phyloP scores from a whole-genome alignment of 2,113 vertebrate species.

The Neodontobutis hainanensis region DNA sequence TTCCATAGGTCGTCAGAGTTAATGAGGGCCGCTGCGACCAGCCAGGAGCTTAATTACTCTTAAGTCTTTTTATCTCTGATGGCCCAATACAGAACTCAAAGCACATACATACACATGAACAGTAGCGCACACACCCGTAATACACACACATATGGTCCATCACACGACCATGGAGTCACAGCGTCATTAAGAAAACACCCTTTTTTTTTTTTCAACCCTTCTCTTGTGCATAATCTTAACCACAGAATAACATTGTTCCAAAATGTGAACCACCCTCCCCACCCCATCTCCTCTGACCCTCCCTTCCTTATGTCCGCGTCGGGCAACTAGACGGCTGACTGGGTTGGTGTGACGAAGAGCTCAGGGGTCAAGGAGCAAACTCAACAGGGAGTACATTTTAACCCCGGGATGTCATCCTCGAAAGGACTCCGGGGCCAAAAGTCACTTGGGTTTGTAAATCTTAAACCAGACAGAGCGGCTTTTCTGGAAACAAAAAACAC shows the following conservation, averaged over 20 bases:
- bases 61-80: conserved; percentile 62
- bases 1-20: conserved; percentile 58
- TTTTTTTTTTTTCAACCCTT: conserved; percentile 10
- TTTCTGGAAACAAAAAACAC: conserved; percentile 9
- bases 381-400: conserved; percentile 60
- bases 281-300: neutral
- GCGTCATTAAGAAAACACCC: conserved; percentile 9
- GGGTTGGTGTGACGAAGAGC: conserved; percentile 61
- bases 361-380: conserved; percentile 67
- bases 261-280: conserved; percentile 25
- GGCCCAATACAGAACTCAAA: conserved; percentile 46
- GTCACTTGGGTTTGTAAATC: conserved; percentile 66
- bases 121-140: conserved; percentile 18
- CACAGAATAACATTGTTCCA: conserved; percentile 23
- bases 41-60: conserved; percentile 59
- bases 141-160: conserved; percentile 2
- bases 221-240: conserved; percentile 1
- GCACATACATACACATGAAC: conserved; percentile 52
- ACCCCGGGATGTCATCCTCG: conserved; percentile 48
- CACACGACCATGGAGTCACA: neutral
- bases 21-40: conserved; percentile 56
- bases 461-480: conserved; percentile 58
- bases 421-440: conserved; percentile 48
- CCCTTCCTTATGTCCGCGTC: conserved; percentile 13
- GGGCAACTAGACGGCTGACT: conserved; percentile 54